Conservation (phyloP, 2,888 invertebrate species). For the Lissocephala sabroskyi region DNA sequence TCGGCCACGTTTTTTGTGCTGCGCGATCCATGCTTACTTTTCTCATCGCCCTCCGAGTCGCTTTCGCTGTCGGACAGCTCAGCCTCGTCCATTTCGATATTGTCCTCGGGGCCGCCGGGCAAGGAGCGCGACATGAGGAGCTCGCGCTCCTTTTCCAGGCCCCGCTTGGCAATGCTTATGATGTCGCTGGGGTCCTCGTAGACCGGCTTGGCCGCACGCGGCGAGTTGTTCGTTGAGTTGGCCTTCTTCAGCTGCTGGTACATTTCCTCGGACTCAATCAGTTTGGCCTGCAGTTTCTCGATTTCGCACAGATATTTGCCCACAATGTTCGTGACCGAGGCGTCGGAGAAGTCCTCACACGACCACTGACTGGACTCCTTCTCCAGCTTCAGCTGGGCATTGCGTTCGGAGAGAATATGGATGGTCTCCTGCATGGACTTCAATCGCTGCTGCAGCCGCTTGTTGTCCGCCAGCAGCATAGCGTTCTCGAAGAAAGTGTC, state of each 20-base stretch:
- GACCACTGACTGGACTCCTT: conserved; percentile 75
- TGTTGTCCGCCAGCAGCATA: conserved; percentile 90
- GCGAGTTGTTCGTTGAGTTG: conserved; percentile 14
- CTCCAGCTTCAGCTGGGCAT: conserved; percentile 86
- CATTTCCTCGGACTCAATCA: conserved; percentile 89
- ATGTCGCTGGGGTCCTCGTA: conserved; percentile 73
- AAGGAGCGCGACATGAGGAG: conserved; percentile 70
- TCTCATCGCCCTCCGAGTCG: conserved; percentile 78
- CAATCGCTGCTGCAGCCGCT: conserved; percentile 87
- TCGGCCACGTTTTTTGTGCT: not conserved
- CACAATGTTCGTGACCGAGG: conserved; percentile 79
- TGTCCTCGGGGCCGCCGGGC: conserved; percentile 74
- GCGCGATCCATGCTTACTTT: conserved; percentile 65
- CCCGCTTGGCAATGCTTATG: conserved; percentile 85
- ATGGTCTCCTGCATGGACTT: conserved; percentile 97
- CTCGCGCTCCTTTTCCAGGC: conserved; percentile 80
- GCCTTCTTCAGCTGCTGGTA: conserved; percentile 81
- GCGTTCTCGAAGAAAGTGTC: conserved; percentile 97
- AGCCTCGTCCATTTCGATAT: conserved; percentile 75
- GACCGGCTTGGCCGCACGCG: conserved; percentile 14
- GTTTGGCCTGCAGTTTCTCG: conserved; percentile 89
- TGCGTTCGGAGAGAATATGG: conserved; percentile 86
- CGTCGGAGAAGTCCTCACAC: conserved; percentile 70
- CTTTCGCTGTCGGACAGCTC: conserved; percentile 76
- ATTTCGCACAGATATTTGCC: conserved; percentile 92